phyloP scores from a whole-genome alignment of 2,888 invertebrate genomes.

The Melinaea menophilus region DNA sequence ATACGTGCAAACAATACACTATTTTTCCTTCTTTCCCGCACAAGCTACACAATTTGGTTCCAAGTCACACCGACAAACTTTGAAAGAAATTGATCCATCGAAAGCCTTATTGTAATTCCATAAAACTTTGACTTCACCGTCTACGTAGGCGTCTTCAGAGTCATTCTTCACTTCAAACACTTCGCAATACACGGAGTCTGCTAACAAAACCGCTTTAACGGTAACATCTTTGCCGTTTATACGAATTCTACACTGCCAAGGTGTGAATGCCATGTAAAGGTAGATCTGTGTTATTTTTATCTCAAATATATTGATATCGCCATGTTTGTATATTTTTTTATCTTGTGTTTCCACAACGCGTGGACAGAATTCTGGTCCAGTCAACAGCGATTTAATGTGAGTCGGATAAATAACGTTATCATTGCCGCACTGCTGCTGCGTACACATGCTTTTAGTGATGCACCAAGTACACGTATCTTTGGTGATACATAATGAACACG shows the following conservation, averaged over 20 bases:
- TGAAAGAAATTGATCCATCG: conserved; percentile 51
- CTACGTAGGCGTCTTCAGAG: conserved; percentile 41
- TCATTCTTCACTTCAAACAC: conserved; percentile 49
- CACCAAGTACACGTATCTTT: conserved; percentile 58
- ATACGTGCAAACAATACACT: conserved; percentile 13
- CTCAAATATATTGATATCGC: conserved; percentile 44
- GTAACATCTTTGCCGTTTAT: conserved; percentile 41
- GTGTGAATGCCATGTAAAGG: conserved; percentile 64
- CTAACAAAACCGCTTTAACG: conserved; percentile 46
- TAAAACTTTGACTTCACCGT: conserved; percentile 51
- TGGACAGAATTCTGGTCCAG: conserved; percentile 59
- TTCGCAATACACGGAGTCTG: conserved; percentile 55
- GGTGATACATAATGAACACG: conserved; percentile 53
- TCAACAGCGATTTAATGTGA: conserved; percentile 50
- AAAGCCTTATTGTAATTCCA: conserved; percentile 60
- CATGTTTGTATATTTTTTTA: conserved; percentile 45
- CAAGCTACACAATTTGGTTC: conserved; percentile 49
- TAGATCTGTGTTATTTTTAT: conserved; percentile 64
- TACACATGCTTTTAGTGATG: conserved; percentile 61
- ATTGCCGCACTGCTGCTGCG: conserved; percentile 57
- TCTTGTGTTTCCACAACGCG: conserved; percentile 46
- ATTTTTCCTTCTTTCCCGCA: conserved; percentile 19
- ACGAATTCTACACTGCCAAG: conserved; percentile 56
- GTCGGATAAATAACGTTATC: conserved; percentile 61
- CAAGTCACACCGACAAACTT: conserved; percentile 58